Evolutionary conservation across 2,888 invertebrate species (phyloP).

Genomic region (Nycteola revayana): DNA sequence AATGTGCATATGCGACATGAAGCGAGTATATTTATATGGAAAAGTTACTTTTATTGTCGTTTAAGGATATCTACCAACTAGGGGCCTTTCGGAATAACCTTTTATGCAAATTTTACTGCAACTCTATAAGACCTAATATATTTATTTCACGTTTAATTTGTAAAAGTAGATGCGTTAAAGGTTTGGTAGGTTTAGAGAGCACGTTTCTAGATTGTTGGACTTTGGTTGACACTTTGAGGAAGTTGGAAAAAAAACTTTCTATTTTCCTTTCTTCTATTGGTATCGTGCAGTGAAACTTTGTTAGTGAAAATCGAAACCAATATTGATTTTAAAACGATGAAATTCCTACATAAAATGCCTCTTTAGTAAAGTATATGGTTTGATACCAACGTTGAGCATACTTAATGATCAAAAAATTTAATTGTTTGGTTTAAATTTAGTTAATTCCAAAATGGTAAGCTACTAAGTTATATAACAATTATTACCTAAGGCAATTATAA

Average conservation of each 20-base stretch:
- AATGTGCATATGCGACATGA: conserved; percentile 9
- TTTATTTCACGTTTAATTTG: conserved; percentile 14
- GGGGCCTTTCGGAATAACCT: conserved; percentile 16
- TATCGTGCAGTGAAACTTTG: conserved; percentile 49
- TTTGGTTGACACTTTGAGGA: conserved; percentile 57
- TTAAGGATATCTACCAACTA: conserved; percentile 24
- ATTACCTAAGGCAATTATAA: too few species aligned
- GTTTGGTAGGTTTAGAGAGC: conserved; percentile 1
- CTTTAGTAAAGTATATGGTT: too few species aligned
- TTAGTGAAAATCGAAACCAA: conserved; percentile 49
- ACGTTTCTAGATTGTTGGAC: conserved; percentile 48
- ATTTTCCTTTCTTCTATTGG: conserved; percentile 55
- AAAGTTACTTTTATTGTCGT: conserved; percentile 24
- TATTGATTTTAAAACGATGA: conserved; percentile 52
- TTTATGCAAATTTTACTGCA: conserved; percentile 27
- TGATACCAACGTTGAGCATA: too few species aligned
- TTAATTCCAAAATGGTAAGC: too few species aligned
- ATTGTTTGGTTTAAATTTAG: too few species aligned
- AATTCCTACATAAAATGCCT: too few species aligned
- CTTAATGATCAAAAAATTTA: too few species aligned
- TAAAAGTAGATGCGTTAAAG: background rate
- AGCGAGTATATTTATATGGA: conserved; percentile 14
- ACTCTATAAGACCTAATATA: conserved; percentile 9
- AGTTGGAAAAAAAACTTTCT: conserved; percentile 54
- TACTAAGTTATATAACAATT: too few species aligned